Evolutionary conservation across 37 sponge, comb jelly and placozoan genomes (phyloP).

Genomic region (Aplysina aerophoba): DNA sequence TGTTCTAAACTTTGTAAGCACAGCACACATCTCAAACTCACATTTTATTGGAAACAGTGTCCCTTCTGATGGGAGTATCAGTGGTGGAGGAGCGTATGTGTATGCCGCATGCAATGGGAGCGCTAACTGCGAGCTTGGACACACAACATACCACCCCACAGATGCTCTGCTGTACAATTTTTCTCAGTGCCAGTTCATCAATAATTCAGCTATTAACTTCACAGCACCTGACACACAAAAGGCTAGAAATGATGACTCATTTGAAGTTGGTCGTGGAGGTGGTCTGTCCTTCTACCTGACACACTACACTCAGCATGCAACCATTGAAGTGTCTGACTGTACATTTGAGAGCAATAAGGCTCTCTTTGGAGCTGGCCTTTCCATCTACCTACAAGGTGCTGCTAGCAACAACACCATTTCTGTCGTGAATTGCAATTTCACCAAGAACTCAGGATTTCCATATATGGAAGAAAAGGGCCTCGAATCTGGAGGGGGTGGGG

Average conservation of each 20-base stretch:
- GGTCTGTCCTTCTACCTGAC: conserved; percentile 1
- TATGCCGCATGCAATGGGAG: no score
- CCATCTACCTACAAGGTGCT: not conserved
- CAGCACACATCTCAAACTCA: no score
- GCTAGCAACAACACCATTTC: not conserved
- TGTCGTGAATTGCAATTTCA: not conserved
- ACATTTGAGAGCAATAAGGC: not conserved
- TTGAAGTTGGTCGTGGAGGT: not conserved
- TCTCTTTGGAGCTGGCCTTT: conserved; percentile 9
- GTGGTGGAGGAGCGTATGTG: no score
- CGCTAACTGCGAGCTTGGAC: no score
- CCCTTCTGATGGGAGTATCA: no score
- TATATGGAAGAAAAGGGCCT: not conserved
- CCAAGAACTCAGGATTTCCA: not conserved
- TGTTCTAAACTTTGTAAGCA: not conserved
- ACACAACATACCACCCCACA: no score
- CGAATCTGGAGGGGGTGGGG: conserved; percentile 28
- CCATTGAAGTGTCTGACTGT: not conserved
- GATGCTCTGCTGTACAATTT: not conserved
- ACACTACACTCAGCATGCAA: not conserved
- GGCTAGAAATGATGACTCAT: not conserved
- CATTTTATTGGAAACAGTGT: no score
- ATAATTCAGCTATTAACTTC: not conserved
- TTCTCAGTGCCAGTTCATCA: not conserved
- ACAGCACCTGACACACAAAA: not conserved